Conservation (phyloP, 2,113 vertebrate species). For the Catharus minimus region DNA sequence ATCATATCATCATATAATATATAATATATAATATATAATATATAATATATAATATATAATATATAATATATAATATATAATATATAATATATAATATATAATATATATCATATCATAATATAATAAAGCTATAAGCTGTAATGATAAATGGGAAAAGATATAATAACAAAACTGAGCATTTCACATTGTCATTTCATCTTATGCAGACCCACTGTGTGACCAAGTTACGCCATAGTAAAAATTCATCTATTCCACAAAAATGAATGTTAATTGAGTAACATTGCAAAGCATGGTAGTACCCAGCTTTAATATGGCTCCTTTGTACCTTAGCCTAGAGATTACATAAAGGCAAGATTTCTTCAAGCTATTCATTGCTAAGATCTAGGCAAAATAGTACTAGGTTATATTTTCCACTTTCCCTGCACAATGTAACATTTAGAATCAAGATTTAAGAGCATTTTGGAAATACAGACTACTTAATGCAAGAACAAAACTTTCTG, state of each 20-base stretch:
- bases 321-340: neutral
- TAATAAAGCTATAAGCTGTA: neutral
- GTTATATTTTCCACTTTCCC: neutral
- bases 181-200: neutral
- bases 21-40: no score
- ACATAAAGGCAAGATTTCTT: neutral
- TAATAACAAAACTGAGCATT: neutral
- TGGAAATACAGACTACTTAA: conserved; percentile 14
- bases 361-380: neutral
- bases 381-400: neutral
- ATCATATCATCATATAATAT: neutral
- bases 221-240: neutral
- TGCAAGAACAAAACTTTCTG: conserved; percentile 5
- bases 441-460: neutral
- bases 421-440: neutral
- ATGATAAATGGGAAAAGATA: neutral
- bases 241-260: neutral
- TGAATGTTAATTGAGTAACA: neutral
- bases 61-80: no score
- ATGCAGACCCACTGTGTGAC: neutral
- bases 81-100: no score
- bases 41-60: no score
- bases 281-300: neutral
- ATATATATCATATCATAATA: no score
- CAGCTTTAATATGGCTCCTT: neutral